A percentile compares a stretch with the other conserved stretches of the same genome.
Conservation (phyloP, 2,113 vertebrate species). For the Recurvirostra avosetta region DNA sequence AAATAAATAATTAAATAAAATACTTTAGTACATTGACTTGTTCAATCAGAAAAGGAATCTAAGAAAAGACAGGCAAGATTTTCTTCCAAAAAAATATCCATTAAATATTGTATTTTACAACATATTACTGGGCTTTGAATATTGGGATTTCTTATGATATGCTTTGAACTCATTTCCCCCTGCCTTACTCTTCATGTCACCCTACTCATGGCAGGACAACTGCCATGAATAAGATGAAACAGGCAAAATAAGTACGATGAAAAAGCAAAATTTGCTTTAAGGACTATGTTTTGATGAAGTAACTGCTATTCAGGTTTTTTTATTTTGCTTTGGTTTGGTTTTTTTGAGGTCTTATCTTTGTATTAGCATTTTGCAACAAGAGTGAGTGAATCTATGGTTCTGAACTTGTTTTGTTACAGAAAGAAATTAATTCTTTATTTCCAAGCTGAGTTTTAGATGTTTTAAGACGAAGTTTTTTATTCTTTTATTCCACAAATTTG, state of each 20-base stretch:
- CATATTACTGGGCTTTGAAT: not conserved
- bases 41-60: not conserved
- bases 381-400: not conserved
- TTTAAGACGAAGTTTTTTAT: not conserved
- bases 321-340: not conserved
- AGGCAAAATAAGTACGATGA: not conserved
- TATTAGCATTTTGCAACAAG: not conserved
- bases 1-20: not conserved
- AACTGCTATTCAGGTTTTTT: not conserved
- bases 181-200: not conserved
- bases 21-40: not conserved
- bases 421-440: not conserved
- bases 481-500: not conserved
- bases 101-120: not conserved
- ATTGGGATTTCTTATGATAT: not conserved
- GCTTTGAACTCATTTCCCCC: not conserved
- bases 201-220: not conserved
- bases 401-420: not conserved
- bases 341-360: not conserved
- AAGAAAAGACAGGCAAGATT: not conserved
- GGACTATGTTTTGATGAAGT: not conserved
- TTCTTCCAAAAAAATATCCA: not conserved
- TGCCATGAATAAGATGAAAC: not conserved
- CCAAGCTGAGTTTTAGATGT: not conserved
- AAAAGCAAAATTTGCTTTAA: not conserved